Evolutionary conservation across 2,797 vertebrate species (phyloP).

Genomic region (Parauchenoglanis ngamensis): DNA sequence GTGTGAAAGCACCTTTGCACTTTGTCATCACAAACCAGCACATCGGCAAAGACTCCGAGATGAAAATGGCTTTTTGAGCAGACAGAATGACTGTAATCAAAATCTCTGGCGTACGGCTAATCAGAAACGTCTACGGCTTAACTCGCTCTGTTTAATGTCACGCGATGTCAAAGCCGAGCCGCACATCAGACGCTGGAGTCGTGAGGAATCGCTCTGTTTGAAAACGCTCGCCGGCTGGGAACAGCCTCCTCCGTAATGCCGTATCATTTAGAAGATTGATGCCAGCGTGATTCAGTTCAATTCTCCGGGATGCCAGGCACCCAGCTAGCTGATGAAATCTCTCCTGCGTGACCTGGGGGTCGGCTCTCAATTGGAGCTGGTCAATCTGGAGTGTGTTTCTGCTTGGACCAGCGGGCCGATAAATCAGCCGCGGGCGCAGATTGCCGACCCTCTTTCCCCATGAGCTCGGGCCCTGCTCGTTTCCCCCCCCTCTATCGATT

Average conservation of each 20-base stretch:
- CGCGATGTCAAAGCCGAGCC: not conserved
- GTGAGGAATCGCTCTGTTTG: slow-evolving; percentile 42
- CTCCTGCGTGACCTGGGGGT: slow-evolving; percentile 69
- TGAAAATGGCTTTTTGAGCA: not conserved
- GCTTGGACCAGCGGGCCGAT: slow-evolving; percentile 66
- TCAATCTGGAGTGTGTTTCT: slow-evolving; percentile 77
- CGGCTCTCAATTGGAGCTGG: slow-evolving; percentile 75
- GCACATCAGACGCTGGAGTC: not conserved
- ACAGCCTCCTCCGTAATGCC: slow-evolving; percentile 55
- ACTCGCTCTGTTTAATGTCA: not conserved
- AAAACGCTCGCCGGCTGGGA: slow-evolving; percentile 39
- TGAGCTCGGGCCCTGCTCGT: slow-evolving; percentile 21
- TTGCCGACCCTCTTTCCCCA: slow-evolving; percentile 30
- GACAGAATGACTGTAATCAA: slow-evolving; percentile 1
- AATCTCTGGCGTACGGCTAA: not conserved
- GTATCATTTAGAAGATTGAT: slow-evolving; percentile 71
- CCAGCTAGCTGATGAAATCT: slow-evolving; percentile 71
- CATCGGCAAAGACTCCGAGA: not conserved
- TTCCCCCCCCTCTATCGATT: slow-evolving; percentile 55
- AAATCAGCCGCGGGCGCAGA: slow-evolving; percentile 63
- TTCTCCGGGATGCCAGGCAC: slow-evolving; percentile 52
- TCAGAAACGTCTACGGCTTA: slow-evolving; percentile 6
- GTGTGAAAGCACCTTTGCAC: not conserved
- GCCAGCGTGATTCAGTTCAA: slow-evolving; percentile 56
- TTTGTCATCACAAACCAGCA: slow-evolving; percentile 3